Percentiles rank a stretch among this genome's conserved stretches.
Conservation (phyloP, 2,113 vertebrate species). For the Sander vitreus region DNA sequence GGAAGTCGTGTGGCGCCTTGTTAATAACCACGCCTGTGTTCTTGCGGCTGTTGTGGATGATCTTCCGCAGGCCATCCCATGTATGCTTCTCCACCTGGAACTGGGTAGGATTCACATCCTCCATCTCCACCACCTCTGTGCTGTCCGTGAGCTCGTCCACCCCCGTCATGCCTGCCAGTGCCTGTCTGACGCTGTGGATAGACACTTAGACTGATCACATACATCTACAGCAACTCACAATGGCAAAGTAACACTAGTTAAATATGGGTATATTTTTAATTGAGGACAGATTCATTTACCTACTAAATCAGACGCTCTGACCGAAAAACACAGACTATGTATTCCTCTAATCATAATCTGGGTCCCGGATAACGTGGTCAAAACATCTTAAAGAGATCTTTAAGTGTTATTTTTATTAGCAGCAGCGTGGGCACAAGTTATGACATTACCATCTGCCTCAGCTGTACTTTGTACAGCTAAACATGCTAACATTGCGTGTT, state of each 20-base stretch:
- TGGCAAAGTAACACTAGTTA: neutral
- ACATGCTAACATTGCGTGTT: too few relatives aligned
- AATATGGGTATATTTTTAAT: neutral
- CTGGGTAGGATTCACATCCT: conserved; percentile 83
- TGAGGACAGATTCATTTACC: neutral
- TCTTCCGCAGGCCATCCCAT: conserved; percentile 92
- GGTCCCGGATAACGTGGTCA: neutral
- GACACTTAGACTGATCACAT: conserved; percentile 1
- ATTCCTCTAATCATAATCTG: neutral
- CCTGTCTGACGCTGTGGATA: conserved; percentile 60
- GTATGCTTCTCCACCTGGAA: conserved; percentile 94
- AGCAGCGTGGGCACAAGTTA: neutral
- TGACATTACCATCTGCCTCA: neutral
- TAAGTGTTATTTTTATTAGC: neutral
- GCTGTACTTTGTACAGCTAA: neutral
- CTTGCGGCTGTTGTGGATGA: conserved; percentile 94
- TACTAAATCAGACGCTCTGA: neutral
- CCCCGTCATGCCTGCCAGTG: conserved; percentile 86
- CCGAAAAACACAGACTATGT: neutral
- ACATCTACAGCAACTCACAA: neutral
- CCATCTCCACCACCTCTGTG: conserved; percentile 88
- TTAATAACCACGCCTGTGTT: conserved; percentile 91
- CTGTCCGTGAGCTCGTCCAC: conserved; percentile 85
- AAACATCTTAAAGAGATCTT: neutral
- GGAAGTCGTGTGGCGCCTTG: conserved; percentile 96